phyloP scores from a whole-genome alignment of 2,797 vertebrate species.

The Anas acuta region DNA sequence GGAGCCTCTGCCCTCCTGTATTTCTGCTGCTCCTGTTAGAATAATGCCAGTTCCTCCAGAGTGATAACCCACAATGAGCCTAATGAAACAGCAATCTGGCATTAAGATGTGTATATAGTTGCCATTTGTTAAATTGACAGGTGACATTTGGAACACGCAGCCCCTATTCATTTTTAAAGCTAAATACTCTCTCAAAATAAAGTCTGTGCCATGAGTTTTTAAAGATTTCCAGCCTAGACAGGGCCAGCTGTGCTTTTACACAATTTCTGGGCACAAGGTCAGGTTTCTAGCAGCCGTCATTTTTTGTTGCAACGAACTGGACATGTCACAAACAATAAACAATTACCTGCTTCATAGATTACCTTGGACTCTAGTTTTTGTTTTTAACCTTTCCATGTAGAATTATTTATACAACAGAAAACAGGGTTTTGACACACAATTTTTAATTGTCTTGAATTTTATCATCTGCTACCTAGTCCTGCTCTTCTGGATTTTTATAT shows the following conservation, averaged over 20 bases:
- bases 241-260: conserved; percentile 56
- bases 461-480: not conserved
- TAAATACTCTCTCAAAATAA: conserved; percentile 46
- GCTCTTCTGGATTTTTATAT: not conserved
- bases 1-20: not conserved
- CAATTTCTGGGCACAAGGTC: conserved; percentile 55
- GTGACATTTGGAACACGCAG: conserved; percentile 57
- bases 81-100: conserved; percentile 61
- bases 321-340: not conserved
- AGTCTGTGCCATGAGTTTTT: conserved; percentile 48
- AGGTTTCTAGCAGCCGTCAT: conserved; percentile 17
- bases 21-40: conserved; percentile 2
- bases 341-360: not conserved
- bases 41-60: not conserved
- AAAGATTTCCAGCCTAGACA: conserved; percentile 48
- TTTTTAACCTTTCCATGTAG: not conserved
- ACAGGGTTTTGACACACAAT: not conserved
- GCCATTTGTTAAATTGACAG: conserved; percentile 64
- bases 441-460: not conserved
- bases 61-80: conserved; percentile 28
- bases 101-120: conserved; percentile 23
- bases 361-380: not conserved
- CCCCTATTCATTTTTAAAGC: conserved; percentile 55
- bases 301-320: not conserved
- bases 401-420: not conserved